These are phyloP conservation scores for Fragum whitleyi DNA, from an alignment of 2,888 invertebrate species.

Conservation along the genomic window DNA sequence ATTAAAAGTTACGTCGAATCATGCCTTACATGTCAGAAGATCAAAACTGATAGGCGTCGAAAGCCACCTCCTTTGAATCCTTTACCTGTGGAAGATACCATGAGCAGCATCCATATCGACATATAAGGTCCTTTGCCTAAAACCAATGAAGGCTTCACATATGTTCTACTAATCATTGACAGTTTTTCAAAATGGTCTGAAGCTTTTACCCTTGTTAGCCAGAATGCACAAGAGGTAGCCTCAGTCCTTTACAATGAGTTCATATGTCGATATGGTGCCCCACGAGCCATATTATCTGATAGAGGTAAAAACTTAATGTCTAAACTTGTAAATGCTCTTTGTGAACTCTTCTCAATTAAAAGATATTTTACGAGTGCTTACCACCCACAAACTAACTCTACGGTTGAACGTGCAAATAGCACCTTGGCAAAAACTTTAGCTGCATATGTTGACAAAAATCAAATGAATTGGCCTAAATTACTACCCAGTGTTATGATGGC, in stretches of 20 bases:
- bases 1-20: slow-evolving; percentile 26
- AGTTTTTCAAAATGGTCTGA: slow-evolving; percentile 51
- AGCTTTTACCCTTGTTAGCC: slow-evolving; percentile 37
- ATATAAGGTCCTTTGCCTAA: slow-evolving; percentile 40
- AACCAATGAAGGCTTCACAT: slow-evolving; percentile 31
- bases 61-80: slow-evolving; percentile 45
- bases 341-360: slow-evolving; percentile 59
- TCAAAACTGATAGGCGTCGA: slow-evolving; percentile 29
- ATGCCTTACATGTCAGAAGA: slow-evolving; percentile 34
- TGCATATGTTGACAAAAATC: slow-evolving; percentile 45
- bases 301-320: slow-evolving; percentile 63
- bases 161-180: slow-evolving; percentile 44
- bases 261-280: slow-evolving; percentile 44
- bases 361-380: slow-evolving; percentile 53
- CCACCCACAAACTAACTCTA: slow-evolving; percentile 60
- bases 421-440: slow-evolving; percentile 48
- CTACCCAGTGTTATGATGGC: slow-evolving; percentile 62
- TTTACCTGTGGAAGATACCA: slow-evolving; percentile 40
- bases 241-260: slow-evolving; percentile 38
- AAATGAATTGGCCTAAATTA: slow-evolving; percentile 48
- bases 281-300: slow-evolving; percentile 29
- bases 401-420: slow-evolving; percentile 49
- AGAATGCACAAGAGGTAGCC: slow-evolving; percentile 45
- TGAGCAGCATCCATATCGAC: slow-evolving; percentile 42
- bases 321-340: slow-evolving; percentile 52